Evolutionary conservation across 2,888 invertebrate species (phyloP).

Genomic region (Eristalinus aeneus): DNA sequence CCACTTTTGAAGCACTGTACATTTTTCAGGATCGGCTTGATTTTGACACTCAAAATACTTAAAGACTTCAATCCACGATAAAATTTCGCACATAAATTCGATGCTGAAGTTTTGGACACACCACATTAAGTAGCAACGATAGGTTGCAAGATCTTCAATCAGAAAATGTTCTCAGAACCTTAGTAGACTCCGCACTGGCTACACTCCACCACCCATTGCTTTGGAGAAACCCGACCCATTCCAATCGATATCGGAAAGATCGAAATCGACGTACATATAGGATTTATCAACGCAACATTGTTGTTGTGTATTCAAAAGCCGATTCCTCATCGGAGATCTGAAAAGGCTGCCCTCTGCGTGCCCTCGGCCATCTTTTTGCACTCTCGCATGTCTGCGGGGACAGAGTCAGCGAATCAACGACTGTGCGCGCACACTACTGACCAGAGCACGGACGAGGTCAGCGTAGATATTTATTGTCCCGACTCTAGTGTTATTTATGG

Average conservation of each 20-base stretch:
- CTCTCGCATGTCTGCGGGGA: constrained; percentile 10
- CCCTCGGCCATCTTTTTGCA: constrained; percentile 21
- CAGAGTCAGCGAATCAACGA: not conserved
- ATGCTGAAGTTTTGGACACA: too few species aligned
- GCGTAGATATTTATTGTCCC: constrained; percentile 64
- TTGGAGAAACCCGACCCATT: constrained; percentile 17
- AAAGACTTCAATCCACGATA: too few species aligned
- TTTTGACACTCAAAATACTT: too few species aligned
- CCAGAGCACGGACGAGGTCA: constrained; percentile 19
- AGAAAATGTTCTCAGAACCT: too few species aligned
- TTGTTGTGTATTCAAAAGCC: constrained; percentile 11
- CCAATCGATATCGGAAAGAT: constrained; percentile 4
- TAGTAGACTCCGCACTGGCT: not conserved
- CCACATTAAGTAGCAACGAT: too few species aligned
- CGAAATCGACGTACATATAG: not conserved
- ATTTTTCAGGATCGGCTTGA: too few species aligned
- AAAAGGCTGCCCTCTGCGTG: constrained; percentile 20
- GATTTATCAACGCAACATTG: constrained; percentile 32
- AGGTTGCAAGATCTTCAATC: too few species aligned
- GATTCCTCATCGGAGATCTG: constrained; percentile 29
- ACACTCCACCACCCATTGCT: not conserved
- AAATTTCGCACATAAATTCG: too few species aligned
- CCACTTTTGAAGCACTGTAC: too few species aligned
- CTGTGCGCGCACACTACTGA: constrained; percentile 1
- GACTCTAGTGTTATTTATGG: constrained; percentile 68